Conservation (phyloP, 2,797 vertebrate genomes). For the Crenichthys baileyi region DNA sequence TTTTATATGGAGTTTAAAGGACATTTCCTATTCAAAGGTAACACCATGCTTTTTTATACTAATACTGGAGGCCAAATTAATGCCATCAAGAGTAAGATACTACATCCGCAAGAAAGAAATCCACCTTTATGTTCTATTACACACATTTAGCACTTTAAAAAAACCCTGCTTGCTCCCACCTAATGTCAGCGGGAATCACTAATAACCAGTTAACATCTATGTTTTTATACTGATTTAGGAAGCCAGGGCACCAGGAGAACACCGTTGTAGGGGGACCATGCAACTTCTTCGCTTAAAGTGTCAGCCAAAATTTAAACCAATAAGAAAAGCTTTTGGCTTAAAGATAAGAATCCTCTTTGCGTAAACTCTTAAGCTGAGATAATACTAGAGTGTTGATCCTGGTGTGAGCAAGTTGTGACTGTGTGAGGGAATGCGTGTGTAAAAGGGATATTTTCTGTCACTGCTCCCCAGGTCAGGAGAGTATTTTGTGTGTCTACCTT, state of each 20-base stretch:
- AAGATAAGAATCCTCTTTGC: neutral
- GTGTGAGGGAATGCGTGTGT: neutral
- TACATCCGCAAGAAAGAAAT: too few species aligned
- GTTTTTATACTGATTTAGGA: neutral
- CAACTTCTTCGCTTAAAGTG: neutral
- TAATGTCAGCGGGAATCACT: too few species aligned
- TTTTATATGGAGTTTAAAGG: too few species aligned
- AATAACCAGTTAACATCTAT: neutral
- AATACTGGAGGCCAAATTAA: too few species aligned
- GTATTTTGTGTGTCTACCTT: neutral
- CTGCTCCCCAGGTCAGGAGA: neutral
- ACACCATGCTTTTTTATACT: too few species aligned
- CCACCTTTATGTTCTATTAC: too few species aligned
- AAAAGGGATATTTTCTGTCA: neutral
- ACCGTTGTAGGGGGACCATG: neutral
- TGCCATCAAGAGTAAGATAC: too few species aligned
- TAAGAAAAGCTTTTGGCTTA: neutral
- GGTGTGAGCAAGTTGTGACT: neutral
- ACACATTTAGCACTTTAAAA: too few species aligned
- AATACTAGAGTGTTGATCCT: neutral
- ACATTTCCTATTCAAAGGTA: too few species aligned
- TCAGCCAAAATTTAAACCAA: neutral
- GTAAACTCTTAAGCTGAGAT: conserved; percentile 2
- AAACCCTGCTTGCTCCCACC: too few species aligned
- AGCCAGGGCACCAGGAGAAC: neutral